Percentiles rank a stretch among this genome's conserved stretches.
phyloP scores from a whole-genome alignment of 2,888 invertebrate genomes.

The Ochlodes sylvanus region DNA sequence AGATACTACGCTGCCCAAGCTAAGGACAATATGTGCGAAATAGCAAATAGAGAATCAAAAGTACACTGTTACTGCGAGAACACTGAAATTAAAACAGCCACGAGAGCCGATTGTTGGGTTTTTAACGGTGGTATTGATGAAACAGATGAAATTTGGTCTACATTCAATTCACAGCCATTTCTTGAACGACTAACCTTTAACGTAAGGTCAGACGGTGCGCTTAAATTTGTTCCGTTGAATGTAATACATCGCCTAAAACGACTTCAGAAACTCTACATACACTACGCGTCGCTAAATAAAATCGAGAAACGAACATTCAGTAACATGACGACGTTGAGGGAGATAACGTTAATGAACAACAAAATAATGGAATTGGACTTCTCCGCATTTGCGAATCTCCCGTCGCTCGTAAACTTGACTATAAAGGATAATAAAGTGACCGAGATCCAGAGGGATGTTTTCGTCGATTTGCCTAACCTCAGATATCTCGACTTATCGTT shows the following conservation, averaged over 20 bases:
- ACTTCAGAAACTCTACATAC: conserved; percentile 88
- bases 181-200: conserved; percentile 89
- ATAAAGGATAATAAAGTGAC: conserved; percentile 91
- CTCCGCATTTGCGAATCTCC: conserved; percentile 90
- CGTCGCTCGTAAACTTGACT: conserved; percentile 88
- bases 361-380: conserved; percentile 88
- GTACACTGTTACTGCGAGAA: conserved; percentile 89
- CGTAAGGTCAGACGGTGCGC: conserved; percentile 87
- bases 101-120: conserved; percentile 91
- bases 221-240: conserved; percentile 89
- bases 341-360: conserved; percentile 89
- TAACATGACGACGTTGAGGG: conserved; percentile 88
- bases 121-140: conserved; percentile 88
- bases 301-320: conserved; percentile 90
- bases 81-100: conserved; percentile 83
- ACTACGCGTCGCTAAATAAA: conserved; percentile 89
- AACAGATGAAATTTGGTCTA: conserved; percentile 89
- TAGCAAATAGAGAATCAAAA: conserved; percentile 81
- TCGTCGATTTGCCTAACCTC: conserved; percentile 89
- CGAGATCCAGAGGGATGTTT: conserved; percentile 90
- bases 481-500: conserved; percentile 92
- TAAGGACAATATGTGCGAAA: conserved; percentile 85
- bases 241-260: conserved; percentile 87
- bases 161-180: conserved; percentile 89
- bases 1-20: conserved; percentile 68